phyloP scores from a whole-genome alignment of 2,797 vertebrate species.

The Dallia pectoralis region DNA sequence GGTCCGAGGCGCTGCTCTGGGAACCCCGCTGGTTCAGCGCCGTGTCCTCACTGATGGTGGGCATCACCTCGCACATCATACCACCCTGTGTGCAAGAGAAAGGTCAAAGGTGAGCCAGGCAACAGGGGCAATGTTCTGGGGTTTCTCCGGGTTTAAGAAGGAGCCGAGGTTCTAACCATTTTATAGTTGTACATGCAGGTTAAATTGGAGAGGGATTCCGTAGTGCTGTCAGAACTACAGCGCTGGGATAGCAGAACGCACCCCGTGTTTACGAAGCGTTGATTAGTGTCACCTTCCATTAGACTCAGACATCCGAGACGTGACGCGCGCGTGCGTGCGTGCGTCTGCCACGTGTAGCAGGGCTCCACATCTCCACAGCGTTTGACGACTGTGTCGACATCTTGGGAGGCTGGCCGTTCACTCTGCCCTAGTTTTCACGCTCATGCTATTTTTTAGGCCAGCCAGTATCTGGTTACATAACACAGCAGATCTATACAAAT shows the following conservation, averaged over 20 bases:
- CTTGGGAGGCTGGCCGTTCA: constrained; percentile 55
- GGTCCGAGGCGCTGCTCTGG: constrained; percentile 94
- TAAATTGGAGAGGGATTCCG: background rate
- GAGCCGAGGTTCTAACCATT: background rate
- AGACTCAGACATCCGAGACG: constrained; percentile 24
- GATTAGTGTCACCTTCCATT: constrained; percentile 26
- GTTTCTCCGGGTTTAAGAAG: background rate
- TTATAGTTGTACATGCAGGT: background rate
- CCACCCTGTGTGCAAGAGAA: constrained; percentile 63
- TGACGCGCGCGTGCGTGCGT: constrained; percentile 6
- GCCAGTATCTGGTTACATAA: constrained; percentile 63
- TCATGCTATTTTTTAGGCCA: constrained; percentile 66
- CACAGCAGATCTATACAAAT: constrained; percentile 51
- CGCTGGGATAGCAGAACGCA: background rate
- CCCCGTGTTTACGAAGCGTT: constrained; percentile 24
- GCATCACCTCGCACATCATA: constrained; percentile 96
- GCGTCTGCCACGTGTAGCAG: constrained; percentile 45
- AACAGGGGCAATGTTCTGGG: background rate
- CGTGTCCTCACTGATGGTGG: constrained; percentile 96
- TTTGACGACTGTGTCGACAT: constrained; percentile 58
- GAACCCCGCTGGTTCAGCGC: constrained; percentile 96
- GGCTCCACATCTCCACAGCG: constrained; percentile 42
- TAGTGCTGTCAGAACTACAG: background rate
- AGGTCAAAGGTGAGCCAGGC: background rate
- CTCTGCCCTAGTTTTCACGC: constrained; percentile 68